Evolutionary conservation across 2,888 invertebrate genomes (phyloP).

Genomic region (Escarpia spicata): DNA sequence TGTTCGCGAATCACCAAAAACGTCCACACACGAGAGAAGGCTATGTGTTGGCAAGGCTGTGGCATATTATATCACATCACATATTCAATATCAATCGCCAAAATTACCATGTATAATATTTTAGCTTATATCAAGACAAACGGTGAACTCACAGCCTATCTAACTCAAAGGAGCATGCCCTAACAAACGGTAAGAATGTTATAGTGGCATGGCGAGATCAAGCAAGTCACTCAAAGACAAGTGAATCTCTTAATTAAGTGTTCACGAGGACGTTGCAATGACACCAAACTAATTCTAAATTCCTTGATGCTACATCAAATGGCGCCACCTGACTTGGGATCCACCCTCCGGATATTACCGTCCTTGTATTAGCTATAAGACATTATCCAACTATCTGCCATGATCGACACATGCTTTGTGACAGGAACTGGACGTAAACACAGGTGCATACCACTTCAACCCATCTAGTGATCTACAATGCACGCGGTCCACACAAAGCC

Average conservation of each 20-base stretch:
- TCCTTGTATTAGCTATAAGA: constrained; percentile 23
- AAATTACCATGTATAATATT: neutral
- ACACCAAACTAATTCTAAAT: neutral
- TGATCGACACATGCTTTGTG: neutral
- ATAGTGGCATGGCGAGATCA: constrained; percentile 13
- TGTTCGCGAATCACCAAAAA: neutral
- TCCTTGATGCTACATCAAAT: constrained; percentile 9
- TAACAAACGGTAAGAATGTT: neutral
- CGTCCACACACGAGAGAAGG: too few species aligned
- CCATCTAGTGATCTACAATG: neutral
- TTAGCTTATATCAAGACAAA: constrained; percentile 20
- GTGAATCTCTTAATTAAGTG: neutral
- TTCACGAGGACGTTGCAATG: too few species aligned
- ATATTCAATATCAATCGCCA: neutral
- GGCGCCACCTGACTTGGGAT: constrained; percentile 17
- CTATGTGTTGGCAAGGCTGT: neutral
- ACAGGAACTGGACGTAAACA: constrained; percentile 13
- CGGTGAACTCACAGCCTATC: neutral
- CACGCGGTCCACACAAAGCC: neutral
- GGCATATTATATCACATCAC: constrained; percentile 6
- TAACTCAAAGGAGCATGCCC: neutral
- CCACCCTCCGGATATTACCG: constrained; percentile 7
- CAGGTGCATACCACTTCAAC: neutral
- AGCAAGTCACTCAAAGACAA: constrained; percentile 6
- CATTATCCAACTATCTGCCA: neutral